Percentiles rank a stretch among this genome's conserved stretches.
Conservation (phyloP, 2,113 vertebrate genomes). For the Trichechus manatus region DNA sequence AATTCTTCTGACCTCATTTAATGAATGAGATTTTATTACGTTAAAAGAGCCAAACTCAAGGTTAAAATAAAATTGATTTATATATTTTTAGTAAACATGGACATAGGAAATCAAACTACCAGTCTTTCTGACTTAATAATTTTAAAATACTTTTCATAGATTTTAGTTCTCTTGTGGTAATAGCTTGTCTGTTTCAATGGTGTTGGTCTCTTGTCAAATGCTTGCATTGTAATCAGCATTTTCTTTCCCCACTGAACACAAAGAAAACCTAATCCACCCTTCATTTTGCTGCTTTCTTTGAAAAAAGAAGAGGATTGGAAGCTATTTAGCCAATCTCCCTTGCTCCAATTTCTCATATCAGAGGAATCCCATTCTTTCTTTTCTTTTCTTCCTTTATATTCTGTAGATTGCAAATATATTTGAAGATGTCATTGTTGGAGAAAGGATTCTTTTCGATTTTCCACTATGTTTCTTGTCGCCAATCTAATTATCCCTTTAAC, state of each 20-base stretch:
- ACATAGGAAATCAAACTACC: not conserved
- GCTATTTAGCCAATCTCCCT: constrained; percentile 74
- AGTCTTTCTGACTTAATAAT: constrained; percentile 7
- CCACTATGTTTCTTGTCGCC: constrained; percentile 82
- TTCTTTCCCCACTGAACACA: constrained; percentile 51
- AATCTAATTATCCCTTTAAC: constrained; percentile 85
- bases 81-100: not conserved
- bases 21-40: constrained; percentile 69
- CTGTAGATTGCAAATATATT: constrained; percentile 79
- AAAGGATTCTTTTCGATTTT: constrained; percentile 80
- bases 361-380: constrained; percentile 71
- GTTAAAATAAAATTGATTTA: constrained; percentile 52
- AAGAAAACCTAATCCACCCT: constrained; percentile 56
- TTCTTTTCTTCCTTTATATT: constrained; percentile 72
- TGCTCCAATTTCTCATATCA: constrained; percentile 74
- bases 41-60: constrained; percentile 36
- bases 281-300: constrained; percentile 70
- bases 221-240: constrained; percentile 32
- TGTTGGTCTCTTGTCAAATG: constrained; percentile 57
- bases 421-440: constrained; percentile 79
- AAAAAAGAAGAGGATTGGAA: constrained; percentile 74
- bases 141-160: constrained; percentile 48
- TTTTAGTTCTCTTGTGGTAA: constrained; percentile 20
- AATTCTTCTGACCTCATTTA: constrained; percentile 60
- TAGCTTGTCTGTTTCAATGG: constrained; percentile 12